Conservation (phyloP, 2,797 vertebrate genomes). For the Falco biarmicus region DNA sequence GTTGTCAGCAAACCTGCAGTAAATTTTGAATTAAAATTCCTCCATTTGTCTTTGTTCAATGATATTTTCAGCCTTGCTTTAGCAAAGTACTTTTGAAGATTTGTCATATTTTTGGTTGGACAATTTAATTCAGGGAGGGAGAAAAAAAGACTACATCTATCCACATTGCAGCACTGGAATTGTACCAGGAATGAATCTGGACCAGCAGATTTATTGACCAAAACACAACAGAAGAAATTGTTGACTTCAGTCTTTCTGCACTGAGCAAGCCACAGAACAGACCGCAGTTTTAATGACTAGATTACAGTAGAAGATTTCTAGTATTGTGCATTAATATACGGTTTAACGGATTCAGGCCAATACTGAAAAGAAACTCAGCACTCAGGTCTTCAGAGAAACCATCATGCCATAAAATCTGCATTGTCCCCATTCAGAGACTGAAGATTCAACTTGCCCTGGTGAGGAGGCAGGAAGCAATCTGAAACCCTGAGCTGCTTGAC, state of each 20-base stretch:
- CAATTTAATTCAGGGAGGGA: neutral
- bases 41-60: neutral
- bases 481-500: neutral
- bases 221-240: conserved; percentile 35
- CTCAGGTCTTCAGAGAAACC: neutral
- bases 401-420: neutral
- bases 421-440: neutral
- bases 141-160: neutral
- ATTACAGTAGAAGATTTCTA: conserved; percentile 20
- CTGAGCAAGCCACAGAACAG: neutral
- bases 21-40: conserved; percentile 11
- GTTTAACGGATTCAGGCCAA: conserved; percentile 25
- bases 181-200: conserved; percentile 11
- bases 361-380: conserved; percentile 19
- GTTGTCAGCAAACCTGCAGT: neutral
- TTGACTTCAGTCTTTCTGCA: conserved; percentile 4
- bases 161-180: neutral
- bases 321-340: neutral
- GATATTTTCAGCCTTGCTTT: neutral
- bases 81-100: neutral
- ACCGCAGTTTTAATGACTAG: conserved; percentile 8
- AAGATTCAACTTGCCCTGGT: neutral
- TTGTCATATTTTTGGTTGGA: neutral
- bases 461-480: neutral
- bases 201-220: conserved; percentile 36